Evolutionary conservation across 2,888 invertebrate species (phyloP).

Genomic region (Cheilosia grossa): DNA sequence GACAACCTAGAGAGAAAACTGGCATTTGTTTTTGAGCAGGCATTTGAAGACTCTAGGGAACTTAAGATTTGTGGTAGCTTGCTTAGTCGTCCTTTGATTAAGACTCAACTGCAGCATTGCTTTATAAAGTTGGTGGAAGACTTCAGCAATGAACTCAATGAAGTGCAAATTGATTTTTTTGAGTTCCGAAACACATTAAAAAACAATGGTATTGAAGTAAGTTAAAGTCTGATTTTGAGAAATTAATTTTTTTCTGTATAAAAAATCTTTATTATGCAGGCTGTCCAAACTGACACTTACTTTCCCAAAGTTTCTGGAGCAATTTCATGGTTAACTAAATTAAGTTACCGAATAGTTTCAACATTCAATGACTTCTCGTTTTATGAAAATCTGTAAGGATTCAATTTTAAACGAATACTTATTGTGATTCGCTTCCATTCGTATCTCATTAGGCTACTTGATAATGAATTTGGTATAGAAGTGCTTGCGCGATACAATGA

Average conservation of each 20-base stretch:
- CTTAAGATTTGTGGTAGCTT: slow-evolving; percentile 89
- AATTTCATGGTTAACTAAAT: slow-evolving; percentile 89
- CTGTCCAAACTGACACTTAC: slow-evolving; percentile 86
- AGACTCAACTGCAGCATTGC: slow-evolving; percentile 88
- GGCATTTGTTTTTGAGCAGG: slow-evolving; percentile 91
- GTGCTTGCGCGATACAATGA: slow-evolving; percentile 84
- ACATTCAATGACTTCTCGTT: slow-evolving; percentile 86
- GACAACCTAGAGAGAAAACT: slow-evolving; percentile 90
- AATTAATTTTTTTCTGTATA: slow-evolving; percentile 48
- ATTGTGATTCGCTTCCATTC: background rate
- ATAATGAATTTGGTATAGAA: slow-evolving; percentile 84
- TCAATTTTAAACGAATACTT: background rate
- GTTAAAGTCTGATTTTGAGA: background rate
- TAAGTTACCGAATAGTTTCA: slow-evolving; percentile 85
- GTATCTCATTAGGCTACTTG: slow-evolving; percentile 82
- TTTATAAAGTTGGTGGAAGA: slow-evolving; percentile 87
- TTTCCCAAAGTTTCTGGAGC: slow-evolving; percentile 91
- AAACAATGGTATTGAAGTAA: slow-evolving; percentile 75
- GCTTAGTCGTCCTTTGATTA: slow-evolving; percentile 89
- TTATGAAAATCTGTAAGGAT: slow-evolving; percentile 87
- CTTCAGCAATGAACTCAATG: slow-evolving; percentile 87
- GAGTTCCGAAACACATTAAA: slow-evolving; percentile 83
- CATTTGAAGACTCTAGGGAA: slow-evolving; percentile 91
- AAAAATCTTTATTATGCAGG: slow-evolving; percentile 76
- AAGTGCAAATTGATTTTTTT: slow-evolving; percentile 87